Evolutionary conservation across 2,113 vertebrate species (phyloP).

Genomic region (Galeopterus variegatus): DNA sequence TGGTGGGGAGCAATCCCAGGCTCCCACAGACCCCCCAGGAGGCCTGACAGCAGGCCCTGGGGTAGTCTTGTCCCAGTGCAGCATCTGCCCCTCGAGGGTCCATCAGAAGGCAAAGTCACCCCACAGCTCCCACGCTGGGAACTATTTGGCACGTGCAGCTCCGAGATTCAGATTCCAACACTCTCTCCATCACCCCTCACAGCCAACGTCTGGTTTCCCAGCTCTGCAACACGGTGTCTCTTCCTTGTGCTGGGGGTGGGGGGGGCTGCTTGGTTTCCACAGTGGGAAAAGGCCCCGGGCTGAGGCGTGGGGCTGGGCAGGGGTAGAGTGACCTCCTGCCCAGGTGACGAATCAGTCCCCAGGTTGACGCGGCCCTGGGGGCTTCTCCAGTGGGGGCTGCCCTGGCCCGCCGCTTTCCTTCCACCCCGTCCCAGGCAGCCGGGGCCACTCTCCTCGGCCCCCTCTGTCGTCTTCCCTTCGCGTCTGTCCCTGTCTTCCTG

Average conservation of each 20-base stretch:
- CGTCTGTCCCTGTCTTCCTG: not conserved
- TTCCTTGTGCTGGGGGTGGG: not conserved
- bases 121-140: not conserved
- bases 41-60: not conserved
- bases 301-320: not conserved
- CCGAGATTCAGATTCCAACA: not conserved
- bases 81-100: not conserved
- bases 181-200: not conserved
- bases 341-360: not conserved
- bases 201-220: not conserved
- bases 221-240: not conserved
- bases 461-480: not conserved
- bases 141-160: not conserved
- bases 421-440: not conserved
- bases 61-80: accelerated
- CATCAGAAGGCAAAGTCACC: not conserved
- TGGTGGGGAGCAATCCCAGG: not conserved
- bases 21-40: not conserved
- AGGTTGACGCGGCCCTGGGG: not conserved
- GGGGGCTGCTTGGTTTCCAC: not conserved
- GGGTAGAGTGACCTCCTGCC: not conserved
- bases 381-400: slow-evolving; percentile 17
- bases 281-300: not conserved
- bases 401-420: not conserved
- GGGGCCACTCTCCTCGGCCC: not conserved